These are phyloP conservation scores for Ganaspis sp. DNA, from an alignment of 1,140 invertebrate species.

Conservation along the genomic window DNA sequence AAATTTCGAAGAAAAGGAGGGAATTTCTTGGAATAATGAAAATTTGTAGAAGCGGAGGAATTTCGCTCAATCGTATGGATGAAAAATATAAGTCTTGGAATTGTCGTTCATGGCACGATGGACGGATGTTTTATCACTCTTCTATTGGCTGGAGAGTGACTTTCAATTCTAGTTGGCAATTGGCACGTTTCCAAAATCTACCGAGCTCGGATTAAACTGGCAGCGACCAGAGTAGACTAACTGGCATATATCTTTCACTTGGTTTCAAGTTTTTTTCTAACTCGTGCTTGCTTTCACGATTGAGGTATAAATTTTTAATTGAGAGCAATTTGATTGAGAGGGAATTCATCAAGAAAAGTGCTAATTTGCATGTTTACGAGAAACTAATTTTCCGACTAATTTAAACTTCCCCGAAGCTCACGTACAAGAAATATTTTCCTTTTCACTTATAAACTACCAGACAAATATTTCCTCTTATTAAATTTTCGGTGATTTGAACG, in stretches of 20 bases:
- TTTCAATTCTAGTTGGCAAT: conserved; percentile 22
- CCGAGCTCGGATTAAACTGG: conserved; percentile 24
- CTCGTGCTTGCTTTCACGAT: conserved; percentile 24
- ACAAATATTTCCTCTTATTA: too few species aligned
- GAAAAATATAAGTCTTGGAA: not conserved
- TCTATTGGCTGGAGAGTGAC: conserved; percentile 15
- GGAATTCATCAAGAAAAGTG: conserved; percentile 18
- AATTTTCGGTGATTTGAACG: too few species aligned
- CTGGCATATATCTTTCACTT: conserved; percentile 16
- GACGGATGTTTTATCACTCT: conserved; percentile 19
- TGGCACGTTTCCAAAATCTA: conserved; percentile 19
- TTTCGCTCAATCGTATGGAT: conserved; percentile 1
- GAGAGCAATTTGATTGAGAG: not conserved
- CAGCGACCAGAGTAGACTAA: not conserved
- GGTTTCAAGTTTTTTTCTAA: not conserved
- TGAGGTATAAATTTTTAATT: conserved; percentile 4
- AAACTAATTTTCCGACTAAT: not conserved
- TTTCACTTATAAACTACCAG: not conserved
- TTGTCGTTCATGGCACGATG: conserved; percentile 13
- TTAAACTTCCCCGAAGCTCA: not conserved
- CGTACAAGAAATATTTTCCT: not conserved
- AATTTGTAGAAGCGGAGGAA: too few species aligned
- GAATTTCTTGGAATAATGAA: too few species aligned
- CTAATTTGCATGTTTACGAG: not conserved
- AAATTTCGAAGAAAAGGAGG: too few species aligned